Evolutionary conservation across 2,797 vertebrate genomes (phyloP), one percentile per base, ranked within the genome.

Genomic region (Parauchenoglanis ngamensis): DNA sequence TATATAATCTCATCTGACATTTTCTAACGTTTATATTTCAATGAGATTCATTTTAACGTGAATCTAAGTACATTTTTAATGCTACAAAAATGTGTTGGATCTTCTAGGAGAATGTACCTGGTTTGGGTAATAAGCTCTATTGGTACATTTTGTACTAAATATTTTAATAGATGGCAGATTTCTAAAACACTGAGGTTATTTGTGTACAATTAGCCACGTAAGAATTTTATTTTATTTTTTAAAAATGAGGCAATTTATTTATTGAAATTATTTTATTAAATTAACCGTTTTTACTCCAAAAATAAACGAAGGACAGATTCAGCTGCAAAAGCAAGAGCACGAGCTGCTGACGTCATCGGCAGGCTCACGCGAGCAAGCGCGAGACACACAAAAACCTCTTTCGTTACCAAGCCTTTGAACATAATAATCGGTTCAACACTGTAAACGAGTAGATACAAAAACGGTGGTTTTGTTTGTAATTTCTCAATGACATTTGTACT

Each of bases 341-440:
- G 31, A 40, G 21, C 31, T 80, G 61, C 19, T 82, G 80, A 82
- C 80, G 80, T 82, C 80, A 82, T 67, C 44, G 4, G 1, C 3
- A 31, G 21, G 46, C 63, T 83, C 80, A 52, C 80, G 61, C 61
- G 25, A 67, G 31, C 77, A 59, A 12, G 31, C 77, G 56, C 77
- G 80, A 49, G 28, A 68, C 81, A 31, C 23, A 44, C 1, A 78
- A 57, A 78, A 19, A 25, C 65, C 28, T 3, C 7, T 23, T 83
- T 83, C 63, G 10, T n/a, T 23, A 63, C 17, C 11, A 83, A 67
- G 3, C 25, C 44, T 0, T 1, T 67, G 13, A 52, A 52, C 13
- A 7, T 28, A 21, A 23, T 73, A 15, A 80, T 12, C 3, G 13
- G 8, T 52, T 31, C 8, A 10, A 21, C 17, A 28, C 12, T 46